These are phyloP conservation scores for Cladopsammia gracilis DNA, from an alignment of 64 coral and sea anemone genomes.

Conservation along the genomic window DNA sequence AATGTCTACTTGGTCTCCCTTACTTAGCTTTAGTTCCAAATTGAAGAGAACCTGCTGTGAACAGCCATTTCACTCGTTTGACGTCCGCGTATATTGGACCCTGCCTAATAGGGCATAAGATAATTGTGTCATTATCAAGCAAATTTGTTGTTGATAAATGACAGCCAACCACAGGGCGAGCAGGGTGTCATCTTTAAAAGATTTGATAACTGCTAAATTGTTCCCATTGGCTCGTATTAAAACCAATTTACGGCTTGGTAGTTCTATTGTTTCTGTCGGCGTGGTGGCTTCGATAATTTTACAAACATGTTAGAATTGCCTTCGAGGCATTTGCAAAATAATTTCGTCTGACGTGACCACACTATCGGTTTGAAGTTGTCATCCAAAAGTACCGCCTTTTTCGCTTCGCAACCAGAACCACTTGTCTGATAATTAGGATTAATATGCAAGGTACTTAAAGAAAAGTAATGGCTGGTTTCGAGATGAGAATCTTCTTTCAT, in stretches of 20 bases:
- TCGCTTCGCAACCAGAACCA: constrained; percentile 70
- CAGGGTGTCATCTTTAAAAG: constrained; percentile 98
- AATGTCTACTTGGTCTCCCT: constrained; percentile 67
- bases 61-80: constrained; percentile 92
- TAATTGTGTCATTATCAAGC: constrained; percentile 99
- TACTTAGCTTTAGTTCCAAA: constrained; percentile 63
- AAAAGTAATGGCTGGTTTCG: constrained; percentile 55
- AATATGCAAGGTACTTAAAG: constrained; percentile 77
- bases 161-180: constrained; percentile 92
- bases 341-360: constrained; percentile 36
- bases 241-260: constrained; percentile 99
- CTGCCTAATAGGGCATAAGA: constrained; percentile 97
- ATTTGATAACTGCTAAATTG: constrained; percentile 99
- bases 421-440: constrained; percentile 87
- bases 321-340: constrained; percentile 80
- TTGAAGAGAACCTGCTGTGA: constrained; percentile 80
- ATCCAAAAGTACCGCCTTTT: constrained; percentile 72
- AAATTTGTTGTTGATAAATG: constrained; percentile 99
- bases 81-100: constrained; percentile 94
- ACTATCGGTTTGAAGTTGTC: constrained; percentile 54
- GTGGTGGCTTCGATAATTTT: constrained; percentile 94
- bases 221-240: constrained; percentile 98
- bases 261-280: constrained; percentile 95
- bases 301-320: constrained; percentile 91
- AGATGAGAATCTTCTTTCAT: constrained; percentile 72